Percentiles rank a stretch among this genome's conserved stretches.
These are phyloP conservation scores for Sebastes baramenuke DNA, from an alignment of 2,797 vertebrate species.

Conservation along the genomic window DNA sequence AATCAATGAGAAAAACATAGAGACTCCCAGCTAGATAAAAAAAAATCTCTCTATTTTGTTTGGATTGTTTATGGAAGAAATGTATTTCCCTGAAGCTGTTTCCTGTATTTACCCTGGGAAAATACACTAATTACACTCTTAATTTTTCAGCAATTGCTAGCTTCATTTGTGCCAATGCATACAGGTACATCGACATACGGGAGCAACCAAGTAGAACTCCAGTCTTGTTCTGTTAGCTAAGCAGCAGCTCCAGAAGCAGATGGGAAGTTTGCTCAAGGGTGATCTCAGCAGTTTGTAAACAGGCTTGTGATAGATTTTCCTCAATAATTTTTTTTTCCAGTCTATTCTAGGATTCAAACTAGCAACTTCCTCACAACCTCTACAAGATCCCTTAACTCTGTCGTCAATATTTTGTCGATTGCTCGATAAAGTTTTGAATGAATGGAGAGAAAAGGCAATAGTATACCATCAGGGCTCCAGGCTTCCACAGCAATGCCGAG, in stretches of 20 bases:
- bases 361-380: not conserved
- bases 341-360: not conserved
- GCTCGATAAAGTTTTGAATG: not conserved
- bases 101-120: slow-evolving; percentile 17
- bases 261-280: slow-evolving; percentile 12
- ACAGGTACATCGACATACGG: not conserved
- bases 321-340: not conserved
- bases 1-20: slow-evolving; percentile 62
- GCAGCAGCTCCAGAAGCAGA: slow-evolving; percentile 5
- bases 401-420: not conserved
- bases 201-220: not conserved
- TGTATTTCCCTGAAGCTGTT: not conserved
- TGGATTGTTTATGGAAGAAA: slow-evolving; percentile 2
- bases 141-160: not conserved
- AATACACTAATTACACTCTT: not conserved
- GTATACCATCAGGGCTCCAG: slow-evolving; percentile 89
- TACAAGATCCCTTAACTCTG: not conserved
- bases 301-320: not conserved
- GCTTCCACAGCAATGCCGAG: slow-evolving; percentile 94
- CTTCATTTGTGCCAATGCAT: not conserved
- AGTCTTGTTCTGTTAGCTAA: not conserved
- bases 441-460: not conserved
- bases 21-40: slow-evolving; percentile 26
- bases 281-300: not conserved
- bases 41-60: not conserved